Percentiles rank a stretch among this genome's conserved stretches.
These are phyloP conservation scores for Remorina albescens DNA, from an alignment of 2,797 vertebrate species.

Conservation along the genomic window DNA sequence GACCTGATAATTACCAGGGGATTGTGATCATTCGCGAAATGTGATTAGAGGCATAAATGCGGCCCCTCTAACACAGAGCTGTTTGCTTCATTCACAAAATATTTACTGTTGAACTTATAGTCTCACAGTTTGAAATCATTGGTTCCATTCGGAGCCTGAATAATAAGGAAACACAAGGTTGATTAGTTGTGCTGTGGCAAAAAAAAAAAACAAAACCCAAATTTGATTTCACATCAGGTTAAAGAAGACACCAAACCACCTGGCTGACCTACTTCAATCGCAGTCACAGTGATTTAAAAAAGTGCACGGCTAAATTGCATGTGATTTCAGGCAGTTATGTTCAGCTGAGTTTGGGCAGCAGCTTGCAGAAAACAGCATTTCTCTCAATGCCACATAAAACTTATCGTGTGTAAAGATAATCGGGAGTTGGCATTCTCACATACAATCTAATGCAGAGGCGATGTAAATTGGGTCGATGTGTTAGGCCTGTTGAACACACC, in stretches of 20 bases:
- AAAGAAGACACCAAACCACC: too few relatives aligned
- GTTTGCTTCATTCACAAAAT: not conserved
- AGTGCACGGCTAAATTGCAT: too few relatives aligned
- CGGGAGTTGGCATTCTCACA: not conserved
- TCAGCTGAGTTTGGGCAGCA: too few relatives aligned
- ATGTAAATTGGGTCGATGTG: constrained; percentile 41
- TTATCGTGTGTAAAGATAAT: constrained; percentile 6
- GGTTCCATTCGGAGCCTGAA: not conserved
- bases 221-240: too few relatives aligned
- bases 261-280: too few relatives aligned
- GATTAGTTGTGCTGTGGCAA: not conserved
- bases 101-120: not conserved
- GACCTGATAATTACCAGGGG: not conserved
- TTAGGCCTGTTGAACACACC: constrained; percentile 25
- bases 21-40: not conserved
- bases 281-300: too few relatives aligned
- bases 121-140: not conserved
- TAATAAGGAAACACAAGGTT: not conserved
- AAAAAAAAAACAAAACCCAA: not conserved
- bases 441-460: constrained; percentile 5
- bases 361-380: not conserved
- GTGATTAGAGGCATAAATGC: not conserved
- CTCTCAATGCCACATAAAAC: too few relatives aligned
- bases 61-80: too few relatives aligned
- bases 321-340: too few relatives aligned